Conservation (phyloP, 2,113 vertebrate genomes). For the Emydura subglobosa region DNA sequence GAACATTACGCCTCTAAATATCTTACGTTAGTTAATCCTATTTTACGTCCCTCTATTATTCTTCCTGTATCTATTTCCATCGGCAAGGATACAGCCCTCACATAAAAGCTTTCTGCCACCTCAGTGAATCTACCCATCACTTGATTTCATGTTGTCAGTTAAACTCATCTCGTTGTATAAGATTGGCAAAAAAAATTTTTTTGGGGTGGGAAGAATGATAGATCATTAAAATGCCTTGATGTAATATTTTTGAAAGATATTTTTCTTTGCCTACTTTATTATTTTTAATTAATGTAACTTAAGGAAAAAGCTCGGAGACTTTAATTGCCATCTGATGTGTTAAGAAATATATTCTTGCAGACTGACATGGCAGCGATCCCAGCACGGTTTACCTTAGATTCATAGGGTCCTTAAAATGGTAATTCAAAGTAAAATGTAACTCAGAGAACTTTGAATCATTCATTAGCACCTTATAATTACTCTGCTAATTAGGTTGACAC, state of each 20-base stretch:
- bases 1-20: neutral
- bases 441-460: slow-evolving; percentile 87
- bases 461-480: slow-evolving; percentile 95
- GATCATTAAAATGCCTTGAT: neutral
- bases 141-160: neutral
- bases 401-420: slow-evolving; percentile 63
- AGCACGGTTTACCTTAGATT: slow-evolving; percentile 43
- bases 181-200: neutral
- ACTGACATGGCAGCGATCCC: slow-evolving; percentile 11
- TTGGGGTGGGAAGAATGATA: neutral
- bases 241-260: neutral
- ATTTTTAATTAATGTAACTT: neutral
- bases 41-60: neutral
- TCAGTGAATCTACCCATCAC: neutral
- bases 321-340: slow-evolving; percentile 4
- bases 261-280: neutral
- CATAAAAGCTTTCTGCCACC: neutral
- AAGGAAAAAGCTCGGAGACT: neutral
- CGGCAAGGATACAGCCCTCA: neutral
- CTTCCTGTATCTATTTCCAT: neutral
- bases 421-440: slow-evolving; percentile 80
- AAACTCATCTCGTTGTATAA: neutral
- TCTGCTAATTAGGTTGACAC: slow-evolving; percentile 92
- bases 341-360: slow-evolving; percentile 21
- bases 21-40: no score